These are phyloP conservation scores for Doryteuthis pealeii DNA, from an alignment of 1,140 invertebrate genomes.

Conservation along the genomic window DNA sequence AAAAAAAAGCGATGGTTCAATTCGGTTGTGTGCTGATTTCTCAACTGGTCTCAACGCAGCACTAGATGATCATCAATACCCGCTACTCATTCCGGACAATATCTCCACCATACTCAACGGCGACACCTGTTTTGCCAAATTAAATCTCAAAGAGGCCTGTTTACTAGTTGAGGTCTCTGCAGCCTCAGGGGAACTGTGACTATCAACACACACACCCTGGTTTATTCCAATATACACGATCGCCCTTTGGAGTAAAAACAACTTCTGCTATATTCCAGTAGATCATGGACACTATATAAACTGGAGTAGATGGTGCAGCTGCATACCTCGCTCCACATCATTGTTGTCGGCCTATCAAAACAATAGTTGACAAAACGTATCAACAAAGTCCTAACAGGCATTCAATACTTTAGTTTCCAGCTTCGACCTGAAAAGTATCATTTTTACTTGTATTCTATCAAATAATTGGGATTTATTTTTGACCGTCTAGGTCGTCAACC, in stretches of 20 bases:
- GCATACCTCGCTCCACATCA: conserved; percentile 26
- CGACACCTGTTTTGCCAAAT: conserved; percentile 30
- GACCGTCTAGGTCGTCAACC: neutral
- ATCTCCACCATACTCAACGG: neutral
- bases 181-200: conserved; percentile 31
- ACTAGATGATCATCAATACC: neutral
- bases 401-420: neutral
- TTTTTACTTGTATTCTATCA: neutral
- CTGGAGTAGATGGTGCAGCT: conserved; percentile 28
- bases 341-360: conserved; percentile 19
- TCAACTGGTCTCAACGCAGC: neutral
- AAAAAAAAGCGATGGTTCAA: neutral
- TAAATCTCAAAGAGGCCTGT: conserved; percentile 50
- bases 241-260: conserved; percentile 62
- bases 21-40: neutral
- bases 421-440: neutral
- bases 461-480: neutral
- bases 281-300: conserved; percentile 57
- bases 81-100: neutral
- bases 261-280: conserved; percentile 63
- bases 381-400: neutral
- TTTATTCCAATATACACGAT: conserved; percentile 58
- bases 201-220: conserved; percentile 60
- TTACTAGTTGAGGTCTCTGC: conserved; percentile 41
- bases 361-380: neutral